Base-by-base conservation (phyloP, 2,113 vertebrate species). In the Stomatorhinus ivindoensis region DNA sequence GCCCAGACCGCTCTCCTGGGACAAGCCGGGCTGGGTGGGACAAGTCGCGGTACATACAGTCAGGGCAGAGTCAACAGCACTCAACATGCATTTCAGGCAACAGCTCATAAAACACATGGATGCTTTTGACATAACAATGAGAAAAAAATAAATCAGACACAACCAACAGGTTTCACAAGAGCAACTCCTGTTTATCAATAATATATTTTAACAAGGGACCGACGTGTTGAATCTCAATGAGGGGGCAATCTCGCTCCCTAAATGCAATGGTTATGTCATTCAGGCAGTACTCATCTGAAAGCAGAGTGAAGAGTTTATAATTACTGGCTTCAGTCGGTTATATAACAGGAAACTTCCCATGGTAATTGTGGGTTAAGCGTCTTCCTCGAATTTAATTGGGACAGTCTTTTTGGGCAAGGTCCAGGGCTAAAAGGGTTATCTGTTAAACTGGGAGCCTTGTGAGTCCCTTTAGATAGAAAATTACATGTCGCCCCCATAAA, bases 1-100 rank as follows among this genome's bases (percentile, higher is more conserved):
- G 88, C 94, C 94, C 83, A 92, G 92, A 88, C 93, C 91, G 87
- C 94, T 94, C 90, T 95, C 95, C 86, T 96, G 95, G 13, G 95
- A 90, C 84, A 95, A 91, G 88, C 91, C 93, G 73, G 97, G 94
- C 97, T 97, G 86, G 83, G 91, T 84, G 1, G 42, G 82, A 0
- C 76, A 46, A 50, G 85, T 83, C 27, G 24, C 31, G 51, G n/a
- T n/a, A n/a, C 73, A 83, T 4, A 42, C 35, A 58, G 44, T 80
- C 39, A 84, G 44, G n/a, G 17, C 39, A 1, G 19, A 24, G 44
- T 24, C 82, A 84, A 46, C 39, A 47, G 42, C 19, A n/a, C 82
- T 84, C 39, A 11, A 21, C 82, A 13, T 4, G 39, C 24, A 84
- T 27, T 84, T 9, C 44, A 44, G 31, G 11, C 19, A 42, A 19